These are phyloP conservation scores for Plebejus argus DNA, from an alignment of 2,888 invertebrate species.

Conservation along the genomic window DNA sequence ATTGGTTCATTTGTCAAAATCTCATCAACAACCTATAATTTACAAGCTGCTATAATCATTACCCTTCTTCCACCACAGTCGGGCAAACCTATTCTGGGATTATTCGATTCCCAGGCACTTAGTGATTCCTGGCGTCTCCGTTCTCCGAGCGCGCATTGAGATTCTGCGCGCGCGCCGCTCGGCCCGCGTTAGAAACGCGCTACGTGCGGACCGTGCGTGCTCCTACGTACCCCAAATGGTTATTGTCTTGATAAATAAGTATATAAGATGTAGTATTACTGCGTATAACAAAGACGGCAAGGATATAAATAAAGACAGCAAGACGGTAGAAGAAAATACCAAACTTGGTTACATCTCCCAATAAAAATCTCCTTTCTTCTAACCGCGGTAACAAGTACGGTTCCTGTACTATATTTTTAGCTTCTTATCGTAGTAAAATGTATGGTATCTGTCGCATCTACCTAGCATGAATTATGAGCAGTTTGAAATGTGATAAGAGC, in stretches of 20 bases:
- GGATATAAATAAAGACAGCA: neutral
- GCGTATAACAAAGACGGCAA: neutral
- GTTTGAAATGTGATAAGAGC: too few species aligned
- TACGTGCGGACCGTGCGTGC: constrained; percentile 44
- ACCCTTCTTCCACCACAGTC: neutral
- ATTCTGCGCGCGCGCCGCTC: constrained; percentile 54
- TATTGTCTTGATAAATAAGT: neutral
- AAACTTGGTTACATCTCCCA: too few species aligned
- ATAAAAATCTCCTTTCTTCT: too few species aligned
- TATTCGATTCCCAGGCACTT: constrained; percentile 47
- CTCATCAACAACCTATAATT: too few species aligned
- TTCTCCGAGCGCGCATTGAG: constrained; percentile 58
- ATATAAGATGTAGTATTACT: neutral
- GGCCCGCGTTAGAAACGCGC: constrained; percentile 42
- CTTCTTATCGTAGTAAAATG: too few species aligned
- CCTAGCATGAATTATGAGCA: too few species aligned
- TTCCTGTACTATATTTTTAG: too few species aligned
- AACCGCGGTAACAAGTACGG: too few species aligned
- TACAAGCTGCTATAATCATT: neutral
- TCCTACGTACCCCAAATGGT: constrained; percentile 19
- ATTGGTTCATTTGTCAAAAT: too few species aligned
- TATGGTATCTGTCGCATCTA: too few species aligned
- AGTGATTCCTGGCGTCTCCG: constrained; percentile 51
- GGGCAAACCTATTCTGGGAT: constrained; percentile 26
- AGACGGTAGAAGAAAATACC: neutral